Evolutionary conservation across 2,888 invertebrate species (phyloP).

Genomic region (Cantharis lateralis): DNA sequence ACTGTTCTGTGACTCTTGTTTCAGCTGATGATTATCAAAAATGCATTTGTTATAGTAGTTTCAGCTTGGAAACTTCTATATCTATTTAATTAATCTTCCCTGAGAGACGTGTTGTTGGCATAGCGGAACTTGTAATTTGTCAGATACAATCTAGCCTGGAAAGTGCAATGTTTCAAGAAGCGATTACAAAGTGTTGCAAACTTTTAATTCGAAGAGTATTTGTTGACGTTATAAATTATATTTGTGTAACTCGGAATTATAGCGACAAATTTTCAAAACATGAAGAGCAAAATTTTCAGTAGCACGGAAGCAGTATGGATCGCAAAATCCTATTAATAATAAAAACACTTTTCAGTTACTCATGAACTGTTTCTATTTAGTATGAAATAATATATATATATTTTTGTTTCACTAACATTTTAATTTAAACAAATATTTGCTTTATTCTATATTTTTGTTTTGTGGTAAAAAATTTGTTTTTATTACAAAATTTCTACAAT

Average conservation of each 20-base stretch:
- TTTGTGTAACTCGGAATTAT: background rate
- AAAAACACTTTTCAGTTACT: no score
- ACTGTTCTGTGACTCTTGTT: background rate
- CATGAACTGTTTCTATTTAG: no score
- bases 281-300: no score
- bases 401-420: background rate
- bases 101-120: constrained; percentile 29
- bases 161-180: constrained; percentile 29
- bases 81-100: constrained; percentile 29
- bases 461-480: background rate
- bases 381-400: background rate
- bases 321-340: no score
- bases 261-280: background rate
- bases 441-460: background rate
- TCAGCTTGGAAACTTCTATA: constrained; percentile 20
- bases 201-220: background rate
- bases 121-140: constrained; percentile 32
- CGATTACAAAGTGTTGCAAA: constrained; percentile 1
- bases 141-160: constrained; percentile 28
- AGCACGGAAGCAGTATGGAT: no score
- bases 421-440: background rate
- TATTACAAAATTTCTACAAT: background rate
- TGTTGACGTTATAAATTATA: background rate
- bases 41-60: constrained; percentile 27
- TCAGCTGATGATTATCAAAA: constrained; percentile 22